Evolutionary conservation across 64 coral and sea anemone species (phyloP), one percentile per base, ranked within the genome.

Genomic region (Stichodactyla mertensii): DNA sequence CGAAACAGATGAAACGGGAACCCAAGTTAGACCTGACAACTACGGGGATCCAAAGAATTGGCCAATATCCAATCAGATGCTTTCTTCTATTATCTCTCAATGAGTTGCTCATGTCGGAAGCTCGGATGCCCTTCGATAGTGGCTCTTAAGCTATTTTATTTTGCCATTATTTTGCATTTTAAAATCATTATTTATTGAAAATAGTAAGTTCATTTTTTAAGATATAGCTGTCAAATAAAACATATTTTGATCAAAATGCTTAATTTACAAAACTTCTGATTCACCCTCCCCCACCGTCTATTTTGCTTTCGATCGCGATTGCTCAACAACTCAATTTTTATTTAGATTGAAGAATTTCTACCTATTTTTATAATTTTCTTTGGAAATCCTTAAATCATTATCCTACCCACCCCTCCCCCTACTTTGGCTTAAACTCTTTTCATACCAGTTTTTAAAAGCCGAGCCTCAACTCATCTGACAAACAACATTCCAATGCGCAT

Each of bases 41-140:
- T 96, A 96, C 69, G 89, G 91, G 4, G 83, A 87, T 23, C 88
- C 94, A 28, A 85, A 78, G 13, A 89, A 88, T 31, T 96, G 94
- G 94, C 94, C 94, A 13, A 61, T 96, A 88, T 93, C 91, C 15
- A 96, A 93, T 78, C 91, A 90, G 55, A 96, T 96, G 91, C 91
- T 96, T 23, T 84, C 85, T 28, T 83, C 91, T 7, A 83, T 92
- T 45, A 83, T 88, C 36, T 86, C 91, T 51, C 91, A 92, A 60
- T 84, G 55, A 24, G 11, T 27, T 74, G 4, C 69, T 74, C 24
- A 9, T n/a, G 22, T 9, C n/a, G 6, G 22, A n/a, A 31, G 27
- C 9, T 11, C n/a, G 22, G 22, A 74, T 31, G 8, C 22, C 24
- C 7, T 11, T 74, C 23, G n/a, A 74, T 27, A 31, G 23, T 2